Percentiles rank a stretch among this genome's conserved stretches.
Evolutionary conservation across 2,888 invertebrate genomes (phyloP).

Genomic region (Oeneis ivallda): DNA sequence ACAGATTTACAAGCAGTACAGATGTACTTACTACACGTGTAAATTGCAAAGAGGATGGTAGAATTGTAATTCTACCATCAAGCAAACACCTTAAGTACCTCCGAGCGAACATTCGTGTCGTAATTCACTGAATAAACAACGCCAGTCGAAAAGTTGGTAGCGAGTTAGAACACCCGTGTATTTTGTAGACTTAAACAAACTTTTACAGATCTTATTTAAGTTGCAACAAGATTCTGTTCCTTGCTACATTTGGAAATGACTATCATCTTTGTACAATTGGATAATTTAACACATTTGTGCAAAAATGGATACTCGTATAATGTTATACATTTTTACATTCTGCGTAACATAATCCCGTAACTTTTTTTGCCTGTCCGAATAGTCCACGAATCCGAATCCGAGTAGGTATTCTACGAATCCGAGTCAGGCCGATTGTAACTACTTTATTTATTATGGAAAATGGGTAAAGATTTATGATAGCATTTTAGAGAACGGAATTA

Average conservation of each 20-base stretch:
- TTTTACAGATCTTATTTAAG: conserved; percentile 69
- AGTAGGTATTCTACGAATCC: background rate
- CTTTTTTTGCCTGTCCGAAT: too few species aligned
- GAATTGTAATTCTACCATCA: conserved; percentile 62
- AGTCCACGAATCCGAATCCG: too few species aligned
- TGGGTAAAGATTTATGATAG: background rate
- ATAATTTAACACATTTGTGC: too few species aligned
- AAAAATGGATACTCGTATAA: too few species aligned
- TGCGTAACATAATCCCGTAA: too few species aligned
- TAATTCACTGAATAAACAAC: conserved; percentile 63
- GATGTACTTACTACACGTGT: conserved; percentile 1
- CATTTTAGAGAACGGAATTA: background rate
- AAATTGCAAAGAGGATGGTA: conserved; percentile 38
- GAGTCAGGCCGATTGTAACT: background rate
- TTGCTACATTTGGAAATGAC: conserved; percentile 35
- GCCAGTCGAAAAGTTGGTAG: conserved; percentile 50
- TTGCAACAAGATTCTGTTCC: conserved; percentile 47
- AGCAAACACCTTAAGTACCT: conserved; percentile 61
- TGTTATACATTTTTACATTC: too few species aligned
- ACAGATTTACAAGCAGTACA: background rate
- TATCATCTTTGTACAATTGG: conserved; percentile 4
- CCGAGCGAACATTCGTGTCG: conserved; percentile 51
- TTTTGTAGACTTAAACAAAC: conserved; percentile 65
- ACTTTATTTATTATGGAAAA: background rate
- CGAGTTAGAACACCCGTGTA: conserved; percentile 51